Evolutionary conservation across 1,140 invertebrate genomes (phyloP).

Genomic region (Aphelenchoides besseyi): DNA sequence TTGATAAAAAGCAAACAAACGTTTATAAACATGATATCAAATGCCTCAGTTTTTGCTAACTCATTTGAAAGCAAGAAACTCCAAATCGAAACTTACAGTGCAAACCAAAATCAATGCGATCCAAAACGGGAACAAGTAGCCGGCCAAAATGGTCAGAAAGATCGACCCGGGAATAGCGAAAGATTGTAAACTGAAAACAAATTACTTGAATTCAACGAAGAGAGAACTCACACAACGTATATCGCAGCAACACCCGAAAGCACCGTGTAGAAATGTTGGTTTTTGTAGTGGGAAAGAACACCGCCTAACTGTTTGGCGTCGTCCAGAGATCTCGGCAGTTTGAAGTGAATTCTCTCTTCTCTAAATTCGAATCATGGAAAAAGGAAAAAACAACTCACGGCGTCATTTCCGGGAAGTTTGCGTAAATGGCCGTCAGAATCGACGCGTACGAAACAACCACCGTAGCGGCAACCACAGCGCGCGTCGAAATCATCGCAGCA

Average conservation of each 20-base stretch:
- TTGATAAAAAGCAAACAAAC: no score
- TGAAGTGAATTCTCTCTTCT: slow-evolving; percentile 80
- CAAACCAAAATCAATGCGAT: slow-evolving; percentile 85
- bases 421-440: slow-evolving; percentile 30
- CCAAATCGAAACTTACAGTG: slow-evolving; percentile 68
- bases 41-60: no score
- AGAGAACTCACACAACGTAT: slow-evolving; percentile 88
- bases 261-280: slow-evolving; percentile 87
- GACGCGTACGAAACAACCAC: slow-evolving; percentile 21
- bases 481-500: not conserved
- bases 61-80: no score
- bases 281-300: slow-evolving; percentile 86
- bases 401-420: slow-evolving; percentile 42
- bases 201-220: slow-evolving; percentile 28
- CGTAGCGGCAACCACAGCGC: slow-evolving; percentile 15
- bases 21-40: no score
- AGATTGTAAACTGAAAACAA: slow-evolving; percentile 79
- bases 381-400: slow-evolving; percentile 28
- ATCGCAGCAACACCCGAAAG: slow-evolving; percentile 79
- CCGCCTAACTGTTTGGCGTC: slow-evolving; percentile 90
- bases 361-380: slow-evolving; percentile 65
- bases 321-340: slow-evolving; percentile 85
- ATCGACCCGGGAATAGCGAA: slow-evolving; percentile 99
- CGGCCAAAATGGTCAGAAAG: slow-evolving; percentile 92
- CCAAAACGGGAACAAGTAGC: slow-evolving; percentile 91